Percentiles rank a stretch among this genome's conserved stretches.
Conservation (phyloP, 2,113 vertebrate species). For the Hassar affinis region DNA sequence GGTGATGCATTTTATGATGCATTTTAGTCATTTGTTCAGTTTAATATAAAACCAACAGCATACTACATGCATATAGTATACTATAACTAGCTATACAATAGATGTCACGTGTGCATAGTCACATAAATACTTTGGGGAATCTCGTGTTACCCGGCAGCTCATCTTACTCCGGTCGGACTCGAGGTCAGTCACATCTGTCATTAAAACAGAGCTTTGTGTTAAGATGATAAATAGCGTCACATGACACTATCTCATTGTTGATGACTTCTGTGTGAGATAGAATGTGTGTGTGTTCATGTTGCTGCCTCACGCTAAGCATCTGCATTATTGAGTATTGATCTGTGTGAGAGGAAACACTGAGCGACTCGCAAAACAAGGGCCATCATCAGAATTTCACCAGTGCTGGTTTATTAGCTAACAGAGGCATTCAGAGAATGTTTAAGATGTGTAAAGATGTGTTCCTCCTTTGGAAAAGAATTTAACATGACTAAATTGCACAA, state of each 20-base stretch:
- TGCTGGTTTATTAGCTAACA: neutral
- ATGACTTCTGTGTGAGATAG: slow-evolving; percentile 3
- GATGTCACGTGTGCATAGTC: neutral
- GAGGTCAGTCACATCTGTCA: neutral
- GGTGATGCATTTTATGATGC: neutral
- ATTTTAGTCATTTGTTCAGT: no score
- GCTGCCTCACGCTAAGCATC: neutral
- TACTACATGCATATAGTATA: no score
- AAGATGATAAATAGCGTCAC: neutral
- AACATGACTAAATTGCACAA: no score
- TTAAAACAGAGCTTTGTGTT: neutral
- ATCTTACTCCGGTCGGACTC: neutral
- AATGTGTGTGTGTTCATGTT: slow-evolving; percentile 1
- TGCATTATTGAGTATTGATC: slow-evolving; percentile 22
- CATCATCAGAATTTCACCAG: neutral
- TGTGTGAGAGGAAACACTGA: neutral
- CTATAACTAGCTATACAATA: neutral
- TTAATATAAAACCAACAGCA: no score
- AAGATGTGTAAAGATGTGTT: neutral
- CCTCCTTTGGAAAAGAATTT: neutral
- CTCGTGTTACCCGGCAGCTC: neutral
- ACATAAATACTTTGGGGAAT: neutral
- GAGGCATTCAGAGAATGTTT: neutral
- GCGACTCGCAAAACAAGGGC: neutral
- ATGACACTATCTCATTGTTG: slow-evolving; percentile 20